Conservation (phyloP, 2,113 vertebrate species). For the Neodon shergylaensis region DNA sequence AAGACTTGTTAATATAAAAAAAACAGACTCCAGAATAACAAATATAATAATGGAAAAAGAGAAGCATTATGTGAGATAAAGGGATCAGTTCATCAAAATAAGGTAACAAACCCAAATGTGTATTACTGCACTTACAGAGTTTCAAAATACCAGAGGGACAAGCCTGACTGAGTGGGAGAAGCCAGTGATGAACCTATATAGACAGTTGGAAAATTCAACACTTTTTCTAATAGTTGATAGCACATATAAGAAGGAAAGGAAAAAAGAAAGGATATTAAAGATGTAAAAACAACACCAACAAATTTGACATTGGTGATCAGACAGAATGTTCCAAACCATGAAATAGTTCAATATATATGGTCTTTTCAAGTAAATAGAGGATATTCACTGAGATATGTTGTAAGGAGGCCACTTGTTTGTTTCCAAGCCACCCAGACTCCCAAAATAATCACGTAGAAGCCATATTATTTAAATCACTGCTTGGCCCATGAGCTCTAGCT, state of each 20-base stretch:
- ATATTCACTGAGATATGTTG: not conserved
- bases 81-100: not conserved
- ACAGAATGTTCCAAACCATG: not conserved
- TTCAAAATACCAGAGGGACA: not conserved
- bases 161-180: not conserved
- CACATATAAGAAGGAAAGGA: not conserved
- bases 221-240: not conserved
- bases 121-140: not conserved
- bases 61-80: not conserved
- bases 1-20: not conserved
- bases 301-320: not conserved
- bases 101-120: not conserved
- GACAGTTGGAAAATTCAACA: not conserved
- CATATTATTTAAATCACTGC: no score
- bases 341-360: not conserved
- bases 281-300: not conserved
- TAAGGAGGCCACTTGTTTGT: no score
- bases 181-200: not conserved
- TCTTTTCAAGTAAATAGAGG: not conserved
- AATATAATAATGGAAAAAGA: not conserved
- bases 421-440: no score
- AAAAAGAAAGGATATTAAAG: not conserved
- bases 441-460: no score
- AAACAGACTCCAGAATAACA: not conserved
- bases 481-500: no score